A percentile compares a stretch with the other conserved stretches of the same genome.
phyloP scores from a whole-genome alignment of 2,888 invertebrate species.

The Drosophila anomalata region DNA sequence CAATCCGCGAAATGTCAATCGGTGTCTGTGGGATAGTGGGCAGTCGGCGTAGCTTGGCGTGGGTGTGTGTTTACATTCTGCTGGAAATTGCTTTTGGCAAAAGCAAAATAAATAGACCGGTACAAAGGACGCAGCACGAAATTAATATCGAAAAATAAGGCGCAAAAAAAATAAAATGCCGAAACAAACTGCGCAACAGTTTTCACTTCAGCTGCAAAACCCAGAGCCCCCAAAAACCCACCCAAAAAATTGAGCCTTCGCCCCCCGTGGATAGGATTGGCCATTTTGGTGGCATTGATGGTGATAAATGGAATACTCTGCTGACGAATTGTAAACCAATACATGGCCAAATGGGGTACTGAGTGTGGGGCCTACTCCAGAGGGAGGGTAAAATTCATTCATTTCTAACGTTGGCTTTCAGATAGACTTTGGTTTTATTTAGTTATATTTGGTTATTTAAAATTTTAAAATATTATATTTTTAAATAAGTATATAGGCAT shows the following conservation, averaged over 20 bases:
- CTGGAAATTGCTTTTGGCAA: constrained; percentile 23
- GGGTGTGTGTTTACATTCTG: constrained; percentile 37
- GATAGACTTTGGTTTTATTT: not conserved
- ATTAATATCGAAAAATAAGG: constrained; percentile 1
- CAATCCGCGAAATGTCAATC: constrained; percentile 24
- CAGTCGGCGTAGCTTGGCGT: constrained; percentile 4
- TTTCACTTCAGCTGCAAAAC: constrained; percentile 44
- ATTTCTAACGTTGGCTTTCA: not conserved
- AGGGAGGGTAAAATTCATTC: not conserved
- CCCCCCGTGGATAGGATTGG: constrained; percentile 5
- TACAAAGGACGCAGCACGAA: constrained; percentile 1
- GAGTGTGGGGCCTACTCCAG: constrained; percentile 10
- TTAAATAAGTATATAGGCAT: no score
- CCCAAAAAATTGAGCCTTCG: not conserved
- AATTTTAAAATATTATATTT: no score
- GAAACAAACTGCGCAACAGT: constrained; percentile 68
- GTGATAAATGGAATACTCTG: constrained; percentile 35
- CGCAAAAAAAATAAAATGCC: not conserved
- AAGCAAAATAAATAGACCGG: constrained; percentile 11
- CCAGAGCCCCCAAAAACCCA: not conserved
- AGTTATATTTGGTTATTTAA: no score
- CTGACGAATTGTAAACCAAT: constrained; percentile 50
- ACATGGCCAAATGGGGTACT: constrained; percentile 38
- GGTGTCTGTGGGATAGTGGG: not conserved
- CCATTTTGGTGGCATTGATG: constrained; percentile 23